Base-by-base conservation (phyloP, 2,113 vertebrate genomes). In the Actenoides hombroni region DNA sequence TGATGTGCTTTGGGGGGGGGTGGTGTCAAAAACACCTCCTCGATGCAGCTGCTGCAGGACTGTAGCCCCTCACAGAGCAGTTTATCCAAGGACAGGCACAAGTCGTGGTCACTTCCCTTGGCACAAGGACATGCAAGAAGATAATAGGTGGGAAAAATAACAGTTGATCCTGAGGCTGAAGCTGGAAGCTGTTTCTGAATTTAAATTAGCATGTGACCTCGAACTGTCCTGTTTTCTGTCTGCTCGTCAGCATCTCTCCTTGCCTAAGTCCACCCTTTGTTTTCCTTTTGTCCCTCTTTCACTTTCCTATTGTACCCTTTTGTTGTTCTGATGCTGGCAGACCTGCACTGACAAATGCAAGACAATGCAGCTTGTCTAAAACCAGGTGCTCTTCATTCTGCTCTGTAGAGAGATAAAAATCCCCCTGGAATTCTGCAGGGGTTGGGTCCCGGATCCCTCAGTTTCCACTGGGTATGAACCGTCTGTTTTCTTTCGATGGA, bases 81-180 rank as follows among this genome's bases (percentile, higher is more conserved):
- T 4, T 60, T 10, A 16, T 5, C 67, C 78, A 79, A 92, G 93
- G 95, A 44, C 93, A 83, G 54, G 6, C 51, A 3, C 0, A 33
- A 92, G 44, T 10, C 9, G 6, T 0, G 5, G 56, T 24, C 4
- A 0, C 87, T 87, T 69, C 44, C 93, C 70, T 39, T 2, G 8
- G 78, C 9, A 16, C 87, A 96, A 91, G 92, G 94, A 44, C 87
- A 2, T 77, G 74, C 46, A 13, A 56, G 90, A 65, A 90, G 90
- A 91, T 91, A 87, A 94, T 89, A 79, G 81, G 91, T 83, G 90
- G 92, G 85, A 77, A 77, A 95, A 93, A 94, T 74, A 86, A 33
- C 93, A 80, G 87, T 87, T 95, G 96, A 92, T 96, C 93, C 94
- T 70, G 90, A 93, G 90, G 87, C 87, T 95, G 93, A 90, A 96